Percentiles rank a stretch among this genome's conserved stretches.
phyloP scores from a whole-genome alignment of 2,797 vertebrate genomes.

The Dallia pectoralis region DNA sequence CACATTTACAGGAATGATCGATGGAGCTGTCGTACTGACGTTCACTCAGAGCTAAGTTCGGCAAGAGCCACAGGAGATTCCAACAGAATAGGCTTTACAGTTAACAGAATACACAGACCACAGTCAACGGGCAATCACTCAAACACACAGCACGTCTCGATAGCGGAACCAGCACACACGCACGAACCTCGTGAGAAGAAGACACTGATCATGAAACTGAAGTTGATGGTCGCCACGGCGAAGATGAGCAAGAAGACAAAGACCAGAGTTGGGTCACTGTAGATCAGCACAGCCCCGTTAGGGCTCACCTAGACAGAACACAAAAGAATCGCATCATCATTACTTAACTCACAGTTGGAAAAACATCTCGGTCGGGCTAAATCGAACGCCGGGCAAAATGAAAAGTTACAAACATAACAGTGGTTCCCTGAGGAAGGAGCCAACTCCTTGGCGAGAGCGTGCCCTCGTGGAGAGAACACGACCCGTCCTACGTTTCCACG shows the following conservation, averaged over 20 bases:
- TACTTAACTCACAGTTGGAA: conserved; percentile 1
- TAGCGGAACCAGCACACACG: conserved; percentile 27
- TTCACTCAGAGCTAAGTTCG: conserved; percentile 6
- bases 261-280: conserved; percentile 90
- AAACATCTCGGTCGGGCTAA: background rate
- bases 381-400: background rate
- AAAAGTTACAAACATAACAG: background rate
- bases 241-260: conserved; percentile 88
- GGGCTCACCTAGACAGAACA: conserved; percentile 78
- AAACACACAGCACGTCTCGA: conserved; percentile 1
- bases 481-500: too few species aligned
- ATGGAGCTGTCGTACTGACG: conserved; percentile 2
- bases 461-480: too few species aligned
- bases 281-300: conserved; percentile 85
- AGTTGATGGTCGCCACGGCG: conserved; percentile 87
- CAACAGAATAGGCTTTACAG: conserved; percentile 23
- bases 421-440: too few species aligned
- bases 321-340: background rate
- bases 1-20: background rate
- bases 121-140: background rate
- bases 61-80: background rate
- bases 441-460: too few species aligned
- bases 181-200: conserved; percentile 86
- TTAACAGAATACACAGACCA: background rate
- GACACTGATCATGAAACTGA: conserved; percentile 98